Base-by-base conservation (phyloP, 2,113 vertebrate genomes). In the Thamnophis sirtalis region DNA sequence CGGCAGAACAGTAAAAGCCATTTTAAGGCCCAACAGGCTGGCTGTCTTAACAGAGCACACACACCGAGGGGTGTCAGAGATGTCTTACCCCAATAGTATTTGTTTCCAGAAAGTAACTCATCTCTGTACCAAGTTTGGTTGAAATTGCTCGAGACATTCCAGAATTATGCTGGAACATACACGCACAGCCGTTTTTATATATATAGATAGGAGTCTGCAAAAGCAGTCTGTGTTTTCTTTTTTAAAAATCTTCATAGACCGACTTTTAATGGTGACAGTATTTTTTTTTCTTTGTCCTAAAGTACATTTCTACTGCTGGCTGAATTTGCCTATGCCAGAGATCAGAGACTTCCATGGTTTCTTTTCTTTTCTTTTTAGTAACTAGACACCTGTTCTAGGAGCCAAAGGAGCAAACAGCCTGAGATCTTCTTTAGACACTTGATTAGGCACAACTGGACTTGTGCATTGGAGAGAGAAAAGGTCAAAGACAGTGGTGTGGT, bases 321-420 rank as follows among this genome's bases (percentile, higher is more conserved):
- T 93, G 91, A 84, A 4, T 0, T 1, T 8, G 94, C 90, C 95
- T 93, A 92, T 93, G 26, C 80, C 10, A 24, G 13, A 73, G 86
- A 95, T 92, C 87, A 93, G 2, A 91, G 87, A 15, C 90, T 93
- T 87, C 55, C 93, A 55, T 94, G 9, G 26, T 55, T 92, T 43
- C 43, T 1, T 95, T 92, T 80, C 15, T 95, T 9, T 96, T 91
- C 93, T 92, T 92, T 92, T 96, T 95, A 93, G 94, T 95, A 97
- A 96, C 86, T 86, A 93, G 91, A 94, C 96, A 97, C 95, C 93
- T 97, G 92, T 96, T 96, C 95, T 93, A 94, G 92, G 60, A 95
- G 86, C 92, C 93, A 96, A 96, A 92, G 94, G 73, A 0, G 0
- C 95, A 91, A 97, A 93, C 89, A 94, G 94, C 95, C 68, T 92